Conservation (phyloP, 1,140 invertebrate species). For the Hylaeus anthracinus region DNA sequence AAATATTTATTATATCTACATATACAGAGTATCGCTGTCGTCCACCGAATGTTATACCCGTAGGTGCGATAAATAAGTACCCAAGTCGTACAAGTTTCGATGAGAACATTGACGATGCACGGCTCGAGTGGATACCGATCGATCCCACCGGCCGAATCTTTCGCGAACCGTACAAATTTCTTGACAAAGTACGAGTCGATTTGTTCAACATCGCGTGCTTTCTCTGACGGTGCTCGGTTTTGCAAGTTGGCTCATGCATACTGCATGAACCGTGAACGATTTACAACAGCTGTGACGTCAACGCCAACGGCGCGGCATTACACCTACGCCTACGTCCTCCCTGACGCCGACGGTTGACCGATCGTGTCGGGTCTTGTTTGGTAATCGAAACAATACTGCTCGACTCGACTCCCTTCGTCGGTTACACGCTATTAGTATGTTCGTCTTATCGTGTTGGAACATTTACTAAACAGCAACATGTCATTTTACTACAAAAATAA, state of each 20-base stretch:
- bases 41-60: too few relatives aligned
- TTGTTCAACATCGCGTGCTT: background rate
- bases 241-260: conserved; percentile 39
- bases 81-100: too few relatives aligned
- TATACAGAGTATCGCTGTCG: too few relatives aligned
- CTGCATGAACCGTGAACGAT: conserved; percentile 37
- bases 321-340: conserved; percentile 8
- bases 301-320: background rate
- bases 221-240: conserved; percentile 5
- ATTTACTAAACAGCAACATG: too few relatives aligned
- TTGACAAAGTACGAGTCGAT: background rate
- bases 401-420: too few relatives aligned
- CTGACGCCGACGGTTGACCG: background rate
- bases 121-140: too few relatives aligned
- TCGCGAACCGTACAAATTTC: too few relatives aligned
- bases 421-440: background rate
- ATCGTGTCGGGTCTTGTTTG: background rate
- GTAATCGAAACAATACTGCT: conserved; percentile 10
- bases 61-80: too few relatives aligned
- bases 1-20: too few relatives aligned
- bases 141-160: too few relatives aligned
- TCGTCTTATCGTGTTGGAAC: background rate
- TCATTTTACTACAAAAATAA: too few relatives aligned
- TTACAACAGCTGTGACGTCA: conserved; percentile 50
- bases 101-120: too few relatives aligned